Conservation (phyloP, 2,113 vertebrate genomes). For the Nerophis ophidion region DNA sequence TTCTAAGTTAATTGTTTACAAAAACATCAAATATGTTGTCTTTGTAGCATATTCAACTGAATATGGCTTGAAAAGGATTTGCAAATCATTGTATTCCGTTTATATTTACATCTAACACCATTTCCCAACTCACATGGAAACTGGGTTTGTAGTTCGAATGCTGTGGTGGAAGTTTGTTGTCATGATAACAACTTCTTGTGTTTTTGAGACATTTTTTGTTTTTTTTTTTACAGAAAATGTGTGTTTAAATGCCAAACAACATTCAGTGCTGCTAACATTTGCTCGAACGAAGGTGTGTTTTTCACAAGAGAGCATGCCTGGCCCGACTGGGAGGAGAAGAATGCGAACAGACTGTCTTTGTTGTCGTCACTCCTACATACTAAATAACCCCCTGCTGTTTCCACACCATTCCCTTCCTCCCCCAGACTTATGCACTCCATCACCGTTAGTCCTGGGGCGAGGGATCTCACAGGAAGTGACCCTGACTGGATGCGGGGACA, state of each 20-base stretch:
- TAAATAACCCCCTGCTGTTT: conserved; percentile 30
- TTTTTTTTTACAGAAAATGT: background rate
- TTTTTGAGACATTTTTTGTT: background rate
- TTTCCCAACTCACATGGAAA: too few species aligned
- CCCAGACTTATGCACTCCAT: background rate
- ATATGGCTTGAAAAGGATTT: too few species aligned
- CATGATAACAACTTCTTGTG: background rate
- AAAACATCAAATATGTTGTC: too few species aligned
- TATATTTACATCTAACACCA: too few species aligned
- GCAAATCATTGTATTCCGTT: too few species aligned
- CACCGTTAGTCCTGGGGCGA: background rate
- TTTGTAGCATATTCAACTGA: too few species aligned
- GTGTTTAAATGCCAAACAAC: conserved; percentile 7
- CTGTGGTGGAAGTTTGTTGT: background rate
- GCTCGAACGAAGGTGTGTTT: background rate
- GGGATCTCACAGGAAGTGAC: conserved; percentile 4
- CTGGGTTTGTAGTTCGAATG: too few species aligned
- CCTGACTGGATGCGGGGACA: conserved; percentile 7
- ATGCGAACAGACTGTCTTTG: conserved; percentile 9
- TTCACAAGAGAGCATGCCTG: conserved; percentile 14
- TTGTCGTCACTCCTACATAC: conserved; percentile 39
- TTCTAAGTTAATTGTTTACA: too few species aligned
- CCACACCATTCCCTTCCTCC: conserved; percentile 32
- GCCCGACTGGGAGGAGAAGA: conserved; percentile 23
- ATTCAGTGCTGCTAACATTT: background rate